Base-by-base conservation (phyloP, 2,888 invertebrate genomes). In the Zaprionus obscuricornis region DNA sequence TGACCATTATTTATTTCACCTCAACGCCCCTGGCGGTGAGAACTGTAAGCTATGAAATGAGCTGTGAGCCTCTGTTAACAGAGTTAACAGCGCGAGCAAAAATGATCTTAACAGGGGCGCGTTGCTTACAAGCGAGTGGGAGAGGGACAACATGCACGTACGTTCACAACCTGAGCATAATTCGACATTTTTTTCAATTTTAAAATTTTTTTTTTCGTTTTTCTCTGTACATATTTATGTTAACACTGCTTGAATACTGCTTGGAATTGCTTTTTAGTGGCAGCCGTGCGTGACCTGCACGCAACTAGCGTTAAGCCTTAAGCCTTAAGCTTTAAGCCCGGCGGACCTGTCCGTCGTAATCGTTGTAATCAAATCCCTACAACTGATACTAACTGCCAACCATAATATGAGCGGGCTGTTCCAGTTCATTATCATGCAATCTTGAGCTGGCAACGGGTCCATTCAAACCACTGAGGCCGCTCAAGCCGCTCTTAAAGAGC, bases 401-500 rank as follows among this genome's bases (percentile, higher is more conserved):
- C 87, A 92, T 90, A 63, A 92, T 91, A 82, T 92, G 92, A 88
- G 92, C 92, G 56, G 92, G 91, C 72, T 92, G 89, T 76, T 92
- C 92, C 71, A 92, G 90, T 74, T 91, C 91, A 45, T 90, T 90
- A 60, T 91, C 89, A 58, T 90, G 83, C 52, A 87, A 85, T 29
- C 88, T 76, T 18, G 88, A 85, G 17, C 85, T 81, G 45, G 86
- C 86, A 7, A 87, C 85, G 17, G 89, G 86, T n/a, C 89, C 87
- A 18, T 89, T 87, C 16, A 91, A 85, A 29, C 90, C 89, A 42
- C 87, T 89, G n/a, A n/a, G n/a, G n/a, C n/a, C 87, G 20, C 89
- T 87, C 16, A 91, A 85, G 31, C 90, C 89, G 43, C 87, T 89
- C 78, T 91, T 91, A 45, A 92, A 90, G 17, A 92, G 90, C 62